Evolutionary conservation across 1,140 invertebrate species (phyloP).

Genomic region (Drosophila pseudoananassae): DNA sequence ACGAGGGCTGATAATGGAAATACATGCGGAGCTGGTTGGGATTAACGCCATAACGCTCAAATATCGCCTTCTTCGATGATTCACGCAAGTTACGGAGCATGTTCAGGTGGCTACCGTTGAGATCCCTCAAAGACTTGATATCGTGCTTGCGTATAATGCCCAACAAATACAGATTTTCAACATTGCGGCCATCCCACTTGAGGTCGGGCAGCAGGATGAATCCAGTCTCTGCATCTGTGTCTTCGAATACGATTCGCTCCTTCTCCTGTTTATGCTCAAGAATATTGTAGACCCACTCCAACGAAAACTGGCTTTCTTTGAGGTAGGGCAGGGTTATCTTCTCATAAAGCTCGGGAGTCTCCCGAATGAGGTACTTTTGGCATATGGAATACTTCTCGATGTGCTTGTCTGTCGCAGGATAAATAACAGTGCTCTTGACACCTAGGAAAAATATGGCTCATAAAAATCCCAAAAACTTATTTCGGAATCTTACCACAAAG

Average conservation of each 20-base stretch:
- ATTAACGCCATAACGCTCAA: conserved; percentile 91
- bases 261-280: conserved; percentile 94
- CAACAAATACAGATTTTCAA: conserved; percentile 92
- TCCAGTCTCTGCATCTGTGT: conserved; percentile 90
- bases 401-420: conserved; percentile 96
- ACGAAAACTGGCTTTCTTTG: conserved; percentile 88
- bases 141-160: conserved; percentile 90
- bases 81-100: conserved; percentile 93
- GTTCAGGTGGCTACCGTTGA: conserved; percentile 91
- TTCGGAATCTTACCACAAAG: conserved; percentile 87
- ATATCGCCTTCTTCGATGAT: conserved; percentile 88
- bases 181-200: conserved; percentile 94
- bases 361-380: conserved; percentile 90
- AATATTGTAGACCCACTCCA: conserved; percentile 98
- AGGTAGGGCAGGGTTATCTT: conserved; percentile 92
- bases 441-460: conserved; percentile 85
- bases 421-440: conserved; percentile 93
- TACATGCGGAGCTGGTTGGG: conserved; percentile 91
- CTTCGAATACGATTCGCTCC: conserved; percentile 94
- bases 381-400: conserved; percentile 93
- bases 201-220: conserved; percentile 96
- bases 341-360: conserved; percentile 93
- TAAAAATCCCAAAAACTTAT: not conserved
- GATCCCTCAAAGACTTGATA: conserved; percentile 93
- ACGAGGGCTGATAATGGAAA: conserved; percentile 98